Evolutionary conservation across 1,140 invertebrate genomes (phyloP), one percentile per base, ranked within the genome.

Genomic region (Drosophila ogumai): DNA sequence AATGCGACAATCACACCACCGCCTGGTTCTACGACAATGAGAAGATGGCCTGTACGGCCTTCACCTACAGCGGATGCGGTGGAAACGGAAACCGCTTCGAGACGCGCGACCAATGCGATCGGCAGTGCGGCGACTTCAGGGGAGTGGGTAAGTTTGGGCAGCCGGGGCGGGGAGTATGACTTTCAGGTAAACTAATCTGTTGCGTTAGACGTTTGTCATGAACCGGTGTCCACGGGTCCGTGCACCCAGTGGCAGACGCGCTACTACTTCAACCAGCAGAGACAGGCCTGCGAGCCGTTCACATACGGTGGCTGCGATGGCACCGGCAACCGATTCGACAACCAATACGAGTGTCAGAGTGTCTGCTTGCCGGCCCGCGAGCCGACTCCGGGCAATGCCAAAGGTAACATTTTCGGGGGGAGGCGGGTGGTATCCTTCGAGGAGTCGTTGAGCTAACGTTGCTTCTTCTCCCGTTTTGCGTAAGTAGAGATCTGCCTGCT

Each of bases 301-400:
- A 93, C 93, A 12, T 99, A 97, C 88, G 95, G 96, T 49, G 98
- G 98, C 66, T 98, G 97, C 92, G 95, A 95, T 41, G 98, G 98
- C 50, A 98, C 97, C 79, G 95, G 94, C 25, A 98, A 98, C 92
- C 95, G 96, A 80, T 98, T 98, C 93, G 94, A 93, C 58, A 94
- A 95, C 19, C 92, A 94, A 54, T 92, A 94, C 44, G 96, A 97
- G 75, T 98, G 97, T 90, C 94, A 95, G 82, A 93, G 94, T 6
- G 93, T 95, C 76, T 97, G 96, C 91, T 66, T 92, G 47, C 78
- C 78, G 10, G 86, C 79, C 19, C 90, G 91, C 32, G 91, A 92
- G 47, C 91, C 91, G 12, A 50, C 65, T 6, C 61, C 49, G 38
- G 50, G 54, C 22, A 57, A 59, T 15, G 47, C 65, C 19, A 91